Evolutionary conservation across 1,140 invertebrate genomes (phyloP), one percentile per base, ranked within the genome.

Genomic region (Lithobius niger): DNA sequence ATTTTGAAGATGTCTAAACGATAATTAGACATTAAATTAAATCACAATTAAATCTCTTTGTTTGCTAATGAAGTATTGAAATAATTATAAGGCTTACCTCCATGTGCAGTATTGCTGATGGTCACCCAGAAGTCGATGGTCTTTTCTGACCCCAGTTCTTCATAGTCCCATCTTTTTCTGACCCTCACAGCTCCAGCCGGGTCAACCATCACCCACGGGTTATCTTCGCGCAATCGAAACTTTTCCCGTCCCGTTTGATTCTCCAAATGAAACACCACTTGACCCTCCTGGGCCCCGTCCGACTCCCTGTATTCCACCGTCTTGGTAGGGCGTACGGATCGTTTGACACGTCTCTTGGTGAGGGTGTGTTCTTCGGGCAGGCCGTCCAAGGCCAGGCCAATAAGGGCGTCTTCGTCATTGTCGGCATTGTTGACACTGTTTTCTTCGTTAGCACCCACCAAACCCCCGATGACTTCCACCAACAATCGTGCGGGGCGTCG

Each of bases 111-210:
- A 70, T 92, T 92, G 13, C 85, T 88, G 62, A 93, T 92, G 25
- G 86, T 92, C 16, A 95, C 89, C 89, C 89, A 94, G 71, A 95
- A 94, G 68, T 94, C 90, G 63, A 94, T 93, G 1, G 87, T 92
- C 69, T 95, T 95, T 70, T 94, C 90, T 0, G 88, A 87, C n/a
- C 88, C 89, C 2, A 95, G 70, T 64, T 93, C 88, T 66, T 95
- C 91, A 70, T 90, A 95, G 76, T 95, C 89, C 90, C 90, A 95
- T 77, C 91, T 91, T 78, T 91, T 88, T 72, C 91, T 92, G 31
- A 95, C 88, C 62, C 83, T 80, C 56, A 95, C 89, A 26, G 88
- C 86, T 55, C 90, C 90, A 71, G 87, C 91, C 4, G 83, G 78
- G 67, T 88, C 88, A 31, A 95, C 89, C 15, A 84, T 89, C 24